Evolutionary conservation across 2,113 vertebrate species (phyloP).

Genomic region (Mohoua ochrocephala): DNA sequence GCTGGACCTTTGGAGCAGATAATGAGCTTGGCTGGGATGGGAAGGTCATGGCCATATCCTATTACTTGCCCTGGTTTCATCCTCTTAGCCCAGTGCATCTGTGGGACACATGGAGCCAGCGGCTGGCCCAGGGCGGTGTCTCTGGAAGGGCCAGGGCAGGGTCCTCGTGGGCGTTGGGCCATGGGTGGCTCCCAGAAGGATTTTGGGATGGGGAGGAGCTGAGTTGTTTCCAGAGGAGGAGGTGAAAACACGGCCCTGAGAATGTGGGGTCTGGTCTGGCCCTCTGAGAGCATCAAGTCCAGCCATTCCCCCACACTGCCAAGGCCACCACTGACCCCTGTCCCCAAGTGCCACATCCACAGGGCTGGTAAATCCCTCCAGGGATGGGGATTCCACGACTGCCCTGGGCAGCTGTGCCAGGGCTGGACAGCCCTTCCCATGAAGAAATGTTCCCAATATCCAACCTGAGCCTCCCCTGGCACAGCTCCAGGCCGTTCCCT

Average conservation of each 20-base stretch:
- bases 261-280: background rate
- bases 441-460: rapidly evolving
- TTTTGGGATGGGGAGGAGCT: background rate
- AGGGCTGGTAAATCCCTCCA: rapidly evolving
- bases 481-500: background rate
- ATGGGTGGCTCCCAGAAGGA: rapidly evolving
- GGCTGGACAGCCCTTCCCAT: rapidly evolving
- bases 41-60: background rate
- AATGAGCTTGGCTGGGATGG: background rate
- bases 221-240: background rate
- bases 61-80: background rate
- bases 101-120: rapidly evolving
- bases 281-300: background rate
- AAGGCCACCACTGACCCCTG: background rate
- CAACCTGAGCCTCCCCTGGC: rapidly evolving
- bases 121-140: background rate
- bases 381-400: rapidly evolving
- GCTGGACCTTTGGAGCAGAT: background rate
- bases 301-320: background rate
- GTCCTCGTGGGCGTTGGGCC: rapidly evolving
- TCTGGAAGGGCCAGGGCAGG: background rate
- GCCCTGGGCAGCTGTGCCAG: background rate
- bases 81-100: background rate
- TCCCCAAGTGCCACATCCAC: background rate
- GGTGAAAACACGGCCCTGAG: rapidly evolving